These are phyloP conservation scores for Cebus imitator DNA, from an alignment of 2,113 vertebrate species.

Conservation along the genomic window DNA sequence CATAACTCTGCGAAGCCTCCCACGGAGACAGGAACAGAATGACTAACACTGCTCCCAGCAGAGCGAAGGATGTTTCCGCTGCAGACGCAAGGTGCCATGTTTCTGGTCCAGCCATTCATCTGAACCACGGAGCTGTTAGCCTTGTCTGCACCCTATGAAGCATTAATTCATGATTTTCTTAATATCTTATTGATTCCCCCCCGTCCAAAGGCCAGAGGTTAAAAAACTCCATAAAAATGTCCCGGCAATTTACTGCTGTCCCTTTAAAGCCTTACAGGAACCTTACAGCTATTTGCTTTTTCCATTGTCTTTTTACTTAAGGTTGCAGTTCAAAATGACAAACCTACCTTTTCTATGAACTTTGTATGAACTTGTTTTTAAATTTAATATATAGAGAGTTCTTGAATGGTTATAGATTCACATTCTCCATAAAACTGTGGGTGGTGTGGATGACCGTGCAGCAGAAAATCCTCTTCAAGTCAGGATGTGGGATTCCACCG, in stretches of 20 bases:
- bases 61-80: background rate
- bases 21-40: background rate
- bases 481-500: rapidly evolving
- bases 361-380: constrained; percentile 75
- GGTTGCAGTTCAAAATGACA: constrained; percentile 59
- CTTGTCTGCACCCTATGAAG: constrained; percentile 68
- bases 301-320: constrained; percentile 60
- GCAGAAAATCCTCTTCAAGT: rapidly evolving
- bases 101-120: background rate
- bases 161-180: constrained; percentile 79
- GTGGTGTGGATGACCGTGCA: rapidly evolving
- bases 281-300: constrained; percentile 57
- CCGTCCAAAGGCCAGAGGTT: constrained; percentile 74
- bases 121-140: background rate
- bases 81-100: rapidly evolving
- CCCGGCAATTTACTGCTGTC: constrained; percentile 65
- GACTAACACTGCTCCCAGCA: rapidly evolving
- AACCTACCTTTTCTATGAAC: constrained; percentile 72
- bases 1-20: rapidly evolving
- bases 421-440: rapidly evolving
- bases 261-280: constrained; percentile 71
- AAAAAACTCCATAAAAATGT: constrained; percentile 77
- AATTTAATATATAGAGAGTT: background rate
- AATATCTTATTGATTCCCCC: constrained; percentile 82
- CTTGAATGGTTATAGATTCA: background rate